Base-by-base conservation (phyloP, 2,888 invertebrate genomes). In the Meloe dianella region DNA sequence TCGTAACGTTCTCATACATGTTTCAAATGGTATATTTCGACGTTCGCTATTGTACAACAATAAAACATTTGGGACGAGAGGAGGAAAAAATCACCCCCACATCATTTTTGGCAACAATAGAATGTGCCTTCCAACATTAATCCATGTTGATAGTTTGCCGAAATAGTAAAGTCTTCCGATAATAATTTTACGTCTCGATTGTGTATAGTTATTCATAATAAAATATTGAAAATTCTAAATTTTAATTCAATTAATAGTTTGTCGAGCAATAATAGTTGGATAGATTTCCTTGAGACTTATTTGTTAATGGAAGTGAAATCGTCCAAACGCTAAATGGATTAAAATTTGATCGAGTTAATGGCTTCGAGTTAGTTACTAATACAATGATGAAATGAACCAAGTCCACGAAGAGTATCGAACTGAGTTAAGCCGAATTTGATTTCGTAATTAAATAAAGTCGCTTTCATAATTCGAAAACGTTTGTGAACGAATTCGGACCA, bases 251-350 rank as follows among this genome's bases (percentile, higher is more conserved):
- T n/a, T n/a, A n/a, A n/a, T n/a, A n/a, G n/a, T n/a, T n/a, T n/a
- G n/a, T n/a, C n/a, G 29, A 57, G 14, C 29, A 0, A 14, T 27
- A 7, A 10, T 57, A 30, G 29, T 57, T 57, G 29, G 30, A 38
- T 38, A 29, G 41, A 71, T 70, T 69, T 70, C 69, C 68, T 67
- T 64, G 68, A 71, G 69, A 75, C 75, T 76, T 77, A 75, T 76
- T 77, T 76, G 77, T 76, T 77, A 76, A 77, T 77, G 76, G 77
- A 77, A 77, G 77, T 76, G 75, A 77, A 77, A 77, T 77, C 73
- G 76, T 74, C 76, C 73, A 73, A 70, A 73, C 75, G 66, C 73
- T 77, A 77, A 77, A 67, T 70, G 74, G 71, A 77, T 77, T 77
- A 77, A 77, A 76, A 73, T 76, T 77, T 75, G 74, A 75, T 77